Evolutionary conservation across 2,888 invertebrate genomes (phyloP).

Genomic region (Metallyticus violacea): DNA sequence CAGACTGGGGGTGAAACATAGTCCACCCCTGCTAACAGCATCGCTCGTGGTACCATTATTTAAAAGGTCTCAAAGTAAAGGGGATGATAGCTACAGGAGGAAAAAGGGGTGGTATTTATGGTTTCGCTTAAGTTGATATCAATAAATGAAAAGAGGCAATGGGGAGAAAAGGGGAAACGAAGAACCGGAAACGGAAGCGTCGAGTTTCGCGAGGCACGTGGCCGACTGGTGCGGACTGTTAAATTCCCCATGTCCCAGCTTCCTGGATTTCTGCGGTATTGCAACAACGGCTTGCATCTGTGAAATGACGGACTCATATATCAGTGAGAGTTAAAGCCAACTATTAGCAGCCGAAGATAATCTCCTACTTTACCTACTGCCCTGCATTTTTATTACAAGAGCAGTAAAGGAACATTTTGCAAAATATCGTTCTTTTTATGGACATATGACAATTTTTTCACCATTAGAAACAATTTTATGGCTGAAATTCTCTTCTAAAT

Average conservation of each 20-base stretch:
- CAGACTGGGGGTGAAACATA: not conserved
- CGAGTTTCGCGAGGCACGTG: not conserved
- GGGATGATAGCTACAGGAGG: not conserved
- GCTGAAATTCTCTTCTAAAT: too few relatives aligned
- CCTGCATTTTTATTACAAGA: too few relatives aligned
- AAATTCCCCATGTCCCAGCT: not conserved
- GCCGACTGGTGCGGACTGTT: not conserved
- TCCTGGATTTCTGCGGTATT: not conserved
- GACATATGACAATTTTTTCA: too few relatives aligned
- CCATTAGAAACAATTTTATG: too few relatives aligned
- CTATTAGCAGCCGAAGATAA: too few relatives aligned
- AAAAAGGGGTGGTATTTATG: conserved; percentile 12
- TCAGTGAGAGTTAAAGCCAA: too few relatives aligned
- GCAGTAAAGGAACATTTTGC: too few relatives aligned
- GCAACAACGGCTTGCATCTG: not conserved
- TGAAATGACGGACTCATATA: not conserved
- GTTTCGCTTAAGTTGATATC: conserved; percentile 15
- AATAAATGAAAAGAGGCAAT: not conserved
- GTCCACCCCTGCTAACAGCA: not conserved
- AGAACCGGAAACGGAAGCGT: not conserved
- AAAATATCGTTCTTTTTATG: too few relatives aligned
- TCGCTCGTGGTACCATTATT: not conserved
- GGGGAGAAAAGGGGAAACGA: not conserved
- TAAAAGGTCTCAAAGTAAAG: not conserved
- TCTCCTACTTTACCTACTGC: too few relatives aligned